Evolutionary conservation across 2,797 vertebrate species (phyloP), one percentile per base, ranked within the genome.

Genomic region (Erpetoichthys calabaricus): DNA sequence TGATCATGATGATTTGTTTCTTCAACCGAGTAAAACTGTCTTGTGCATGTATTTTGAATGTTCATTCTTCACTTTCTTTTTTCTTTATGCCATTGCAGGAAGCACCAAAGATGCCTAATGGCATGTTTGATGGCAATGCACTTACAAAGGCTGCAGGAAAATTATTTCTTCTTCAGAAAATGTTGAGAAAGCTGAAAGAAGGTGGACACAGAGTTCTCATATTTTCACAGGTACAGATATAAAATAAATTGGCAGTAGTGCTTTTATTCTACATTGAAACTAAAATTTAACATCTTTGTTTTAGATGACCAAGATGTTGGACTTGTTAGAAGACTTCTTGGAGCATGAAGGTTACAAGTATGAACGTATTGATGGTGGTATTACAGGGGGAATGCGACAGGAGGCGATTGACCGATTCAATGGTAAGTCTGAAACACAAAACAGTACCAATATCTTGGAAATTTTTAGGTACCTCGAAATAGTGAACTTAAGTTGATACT

Each of bases 291-390:
- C 56, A 1, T 5, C 5, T 65, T 7, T 46, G 61, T 63, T 8
- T 47, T 66, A 99, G 85, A 99, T 99, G 96, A 99, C 96, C 56
- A 99, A 99, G 73, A 99, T 99, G 96, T 66, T 99, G 60, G 96
- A 99, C 68, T 75, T 99, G 63, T 74, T 99, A 42, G 96, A 99
- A 74, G 96, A 98, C 63, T 99, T 99, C 62, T 67, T 99, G 65
- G 96, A 99, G 63, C 93, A 98, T 0, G 96, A 99, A 70, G 95
- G 96, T 1, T 99, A 98, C 72, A 99, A 99, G 73, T 99, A 99
- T 0, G 96, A 99, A 68, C 80, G 96, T 49, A 99, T 99, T 51
- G 96, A 99, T 56, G 96, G 96, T 59, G 91, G 94, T 41, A 95
- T 99, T 68, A 99, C 95, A 1, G 96, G 96, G 52, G 92, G 87